These are phyloP conservation scores for Gryllus longicercus DNA, from an alignment of 2,888 invertebrate species.

Conservation along the genomic window DNA sequence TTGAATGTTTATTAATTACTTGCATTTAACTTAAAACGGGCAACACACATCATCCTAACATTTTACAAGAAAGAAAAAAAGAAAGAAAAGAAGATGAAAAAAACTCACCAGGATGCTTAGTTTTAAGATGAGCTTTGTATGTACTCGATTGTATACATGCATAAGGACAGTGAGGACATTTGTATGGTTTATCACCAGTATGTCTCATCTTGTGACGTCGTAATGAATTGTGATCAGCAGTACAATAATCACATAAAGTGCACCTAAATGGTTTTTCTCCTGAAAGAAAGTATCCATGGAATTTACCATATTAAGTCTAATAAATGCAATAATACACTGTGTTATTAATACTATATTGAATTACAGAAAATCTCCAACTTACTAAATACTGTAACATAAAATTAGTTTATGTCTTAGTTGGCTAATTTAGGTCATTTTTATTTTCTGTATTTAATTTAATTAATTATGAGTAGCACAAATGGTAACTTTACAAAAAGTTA, in stretches of 20 bases:
- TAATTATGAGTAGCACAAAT: too few relatives aligned
- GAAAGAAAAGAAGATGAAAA: background rate
- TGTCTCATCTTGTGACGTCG: slow-evolving; percentile 75
- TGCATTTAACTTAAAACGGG: too few relatives aligned
- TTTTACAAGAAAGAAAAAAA: background rate
- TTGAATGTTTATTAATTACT: too few relatives aligned
- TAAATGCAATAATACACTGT: too few relatives aligned
- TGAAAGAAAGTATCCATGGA: slow-evolving; percentile 42
- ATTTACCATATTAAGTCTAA: too few relatives aligned
- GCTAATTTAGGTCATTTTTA: too few relatives aligned
- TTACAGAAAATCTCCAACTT: too few relatives aligned
- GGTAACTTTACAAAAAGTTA: too few relatives aligned
- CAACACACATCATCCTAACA: background rate
- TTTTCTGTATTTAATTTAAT: too few relatives aligned
- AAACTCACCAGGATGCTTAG: slow-evolving; percentile 65
- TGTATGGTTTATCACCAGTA: slow-evolving; percentile 69
- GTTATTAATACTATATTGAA: too few relatives aligned
- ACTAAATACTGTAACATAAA: too few relatives aligned
- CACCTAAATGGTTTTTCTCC: slow-evolving; percentile 78
- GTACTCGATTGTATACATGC: slow-evolving; percentile 76
- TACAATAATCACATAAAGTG: slow-evolving; percentile 65
- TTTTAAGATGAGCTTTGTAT: slow-evolving; percentile 72
- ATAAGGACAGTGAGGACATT: slow-evolving; percentile 75
- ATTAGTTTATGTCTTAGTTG: too few relatives aligned
- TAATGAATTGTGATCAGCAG: slow-evolving; percentile 77